Percentiles rank a stretch among this genome's conserved stretches.
These are phyloP conservation scores for Mythimna lalbum DNA, from an alignment of 2,888 invertebrate genomes.

Conservation along the genomic window DNA sequence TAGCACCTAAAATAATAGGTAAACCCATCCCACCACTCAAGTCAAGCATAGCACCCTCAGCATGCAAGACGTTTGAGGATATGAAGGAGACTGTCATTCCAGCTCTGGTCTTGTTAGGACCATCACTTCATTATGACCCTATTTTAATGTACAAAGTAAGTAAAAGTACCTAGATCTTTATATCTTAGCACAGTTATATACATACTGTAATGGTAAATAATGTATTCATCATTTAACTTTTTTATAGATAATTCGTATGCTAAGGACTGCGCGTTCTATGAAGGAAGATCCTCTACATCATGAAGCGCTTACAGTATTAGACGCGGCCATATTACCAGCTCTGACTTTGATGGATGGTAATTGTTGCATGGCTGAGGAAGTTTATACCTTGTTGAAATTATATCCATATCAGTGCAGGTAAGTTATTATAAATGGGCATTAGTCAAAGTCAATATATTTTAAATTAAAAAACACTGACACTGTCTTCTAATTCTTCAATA, in stretches of 20 bases:
- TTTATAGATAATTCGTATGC: slow-evolving; percentile 85
- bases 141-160: slow-evolving; percentile 96
- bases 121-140: slow-evolving; percentile 96
- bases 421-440: slow-evolving; percentile 1
- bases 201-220: not conserved
- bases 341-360: slow-evolving; percentile 98
- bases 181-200: not conserved
- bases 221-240: slow-evolving; percentile 4
- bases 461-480: not conserved
- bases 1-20: slow-evolving; percentile 93
- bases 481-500: slow-evolving; percentile 70
- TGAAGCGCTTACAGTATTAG: slow-evolving; percentile 96
- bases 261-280: slow-evolving; percentile 80
- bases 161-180: slow-evolving; percentile 16
- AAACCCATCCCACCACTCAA: slow-evolving; percentile 88
- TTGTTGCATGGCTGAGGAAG: slow-evolving; percentile 98
- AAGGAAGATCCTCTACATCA: slow-evolving; percentile 92
- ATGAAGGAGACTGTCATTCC: slow-evolving; percentile 95
- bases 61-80: slow-evolving; percentile 93
- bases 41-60: slow-evolving; percentile 91
- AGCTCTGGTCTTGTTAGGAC: slow-evolving; percentile 96
- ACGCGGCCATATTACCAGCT: slow-evolving; percentile 97
- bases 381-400: slow-evolving; percentile 96
- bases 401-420: slow-evolving; percentile 96
- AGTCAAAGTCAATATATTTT: not conserved